These are phyloP conservation scores for Eriosoma lanigerum DNA, from an alignment of 1,140 invertebrate species.

Conservation along the genomic window DNA sequence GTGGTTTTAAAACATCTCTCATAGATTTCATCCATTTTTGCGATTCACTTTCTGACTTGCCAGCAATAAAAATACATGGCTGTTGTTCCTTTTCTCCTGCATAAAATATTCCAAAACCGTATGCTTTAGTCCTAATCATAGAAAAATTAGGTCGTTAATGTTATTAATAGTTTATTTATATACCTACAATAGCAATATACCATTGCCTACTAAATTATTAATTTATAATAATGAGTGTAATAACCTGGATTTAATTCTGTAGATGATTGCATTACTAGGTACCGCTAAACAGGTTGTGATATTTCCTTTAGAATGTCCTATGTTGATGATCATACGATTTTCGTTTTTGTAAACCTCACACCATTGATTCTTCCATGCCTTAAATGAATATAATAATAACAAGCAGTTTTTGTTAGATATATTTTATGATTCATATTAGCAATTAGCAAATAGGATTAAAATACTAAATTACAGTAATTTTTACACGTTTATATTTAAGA, in stretches of 20 bases:
- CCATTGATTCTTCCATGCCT: constrained; percentile 60
- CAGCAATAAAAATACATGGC: constrained; percentile 61
- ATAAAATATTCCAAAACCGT: constrained; percentile 63
- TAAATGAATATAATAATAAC: background rate
- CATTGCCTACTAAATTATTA: no score
- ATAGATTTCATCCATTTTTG: constrained; percentile 64
- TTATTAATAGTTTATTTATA: no score
- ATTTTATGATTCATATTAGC: no score
- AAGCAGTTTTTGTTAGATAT: no score
- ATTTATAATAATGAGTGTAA: background rate
- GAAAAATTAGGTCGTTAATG: constrained; percentile 8
- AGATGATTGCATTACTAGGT: constrained; percentile 59
- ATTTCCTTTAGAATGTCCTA: constrained; percentile 56
- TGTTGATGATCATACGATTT: constrained; percentile 57
- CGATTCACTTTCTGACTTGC: constrained; percentile 61
- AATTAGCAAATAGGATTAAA: no score
- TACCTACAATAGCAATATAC: no score
- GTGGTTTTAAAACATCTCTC: constrained; percentile 60
- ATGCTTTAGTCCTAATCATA: constrained; percentile 59
- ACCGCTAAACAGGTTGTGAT: constrained; percentile 57
- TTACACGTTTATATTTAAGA: no score
- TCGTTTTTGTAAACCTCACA: constrained; percentile 58
- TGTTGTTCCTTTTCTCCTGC: constrained; percentile 57
- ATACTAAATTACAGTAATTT: no score
- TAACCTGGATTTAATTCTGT: constrained; percentile 62